Percentiles rank a stretch among this genome's conserved stretches.
Evolutionary conservation across 2,797 vertebrate species (phyloP).

Genomic region (Dendrocincla tyrannina): DNA sequence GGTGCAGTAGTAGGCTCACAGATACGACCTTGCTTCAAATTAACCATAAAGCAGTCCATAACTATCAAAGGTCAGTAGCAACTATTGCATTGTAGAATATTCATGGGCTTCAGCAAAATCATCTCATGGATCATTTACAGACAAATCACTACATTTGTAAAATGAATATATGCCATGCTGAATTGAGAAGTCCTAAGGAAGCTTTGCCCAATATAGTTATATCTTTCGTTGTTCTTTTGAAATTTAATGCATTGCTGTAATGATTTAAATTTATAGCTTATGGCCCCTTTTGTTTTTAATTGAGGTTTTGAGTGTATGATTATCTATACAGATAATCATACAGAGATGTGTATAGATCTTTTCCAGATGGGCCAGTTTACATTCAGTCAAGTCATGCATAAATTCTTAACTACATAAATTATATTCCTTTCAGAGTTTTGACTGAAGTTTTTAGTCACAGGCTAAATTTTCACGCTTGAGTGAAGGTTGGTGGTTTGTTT

Average conservation of each 20-base stretch:
- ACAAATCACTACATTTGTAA: not conserved
- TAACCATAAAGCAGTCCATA: not conserved
- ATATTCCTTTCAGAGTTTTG: not conserved
- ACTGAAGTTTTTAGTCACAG: not conserved
- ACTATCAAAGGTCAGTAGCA: not conserved
- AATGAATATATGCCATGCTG: not conserved
- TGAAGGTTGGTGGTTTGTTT: not conserved
- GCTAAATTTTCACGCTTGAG: not conserved
- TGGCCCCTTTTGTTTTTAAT: not conserved
- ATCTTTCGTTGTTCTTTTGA: not conserved
- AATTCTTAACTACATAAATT: not conserved
- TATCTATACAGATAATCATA: not conserved
- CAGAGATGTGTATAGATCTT: not conserved
- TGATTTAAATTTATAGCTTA: not conserved
- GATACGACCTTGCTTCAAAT: not conserved
- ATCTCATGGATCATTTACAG: not conserved
- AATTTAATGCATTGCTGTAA: not conserved
- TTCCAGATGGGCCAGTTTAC: not conserved
- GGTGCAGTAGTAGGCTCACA: not conserved
- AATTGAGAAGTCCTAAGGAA: not conserved
- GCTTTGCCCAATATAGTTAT: not conserved
- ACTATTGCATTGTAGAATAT: not conserved
- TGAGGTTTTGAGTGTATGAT: not conserved
- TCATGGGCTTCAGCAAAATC: not conserved
- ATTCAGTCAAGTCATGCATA: not conserved